Percentiles rank a stretch among this genome's conserved stretches.
phyloP scores from a whole-genome alignment of 2,113 vertebrate species.

The Neotoma lepida region DNA sequence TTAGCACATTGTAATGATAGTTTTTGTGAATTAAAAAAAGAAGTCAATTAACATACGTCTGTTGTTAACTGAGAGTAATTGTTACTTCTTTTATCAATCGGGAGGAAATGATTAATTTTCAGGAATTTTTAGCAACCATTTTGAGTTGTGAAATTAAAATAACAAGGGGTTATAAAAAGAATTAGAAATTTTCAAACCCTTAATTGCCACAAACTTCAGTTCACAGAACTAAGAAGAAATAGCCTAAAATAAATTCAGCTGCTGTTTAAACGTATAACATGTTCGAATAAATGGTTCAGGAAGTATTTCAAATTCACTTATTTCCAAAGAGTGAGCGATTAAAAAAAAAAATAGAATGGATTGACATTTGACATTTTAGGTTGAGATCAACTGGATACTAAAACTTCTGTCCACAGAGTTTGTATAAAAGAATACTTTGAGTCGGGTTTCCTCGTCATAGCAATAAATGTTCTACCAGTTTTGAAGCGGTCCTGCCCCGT shows the following conservation, averaged over 20 bases:
- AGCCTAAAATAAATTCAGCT: constrained; percentile 51
- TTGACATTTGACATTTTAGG: constrained; percentile 34
- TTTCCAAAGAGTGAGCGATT: constrained; percentile 61
- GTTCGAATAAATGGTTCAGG: constrained; percentile 57
- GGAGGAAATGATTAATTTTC: constrained; percentile 23
- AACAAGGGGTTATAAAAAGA: constrained; percentile 57
- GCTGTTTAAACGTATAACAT: constrained; percentile 24
- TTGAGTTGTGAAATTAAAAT: constrained; percentile 35
- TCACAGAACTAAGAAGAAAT: constrained; percentile 42
- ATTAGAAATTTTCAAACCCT: constrained; percentile 41
- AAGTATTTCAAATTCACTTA: constrained; percentile 58
- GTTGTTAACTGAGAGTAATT: neutral
- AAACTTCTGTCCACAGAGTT: constrained; percentile 70
- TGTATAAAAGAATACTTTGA: constrained; percentile 56
- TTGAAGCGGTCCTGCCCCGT: constrained; percentile 76
- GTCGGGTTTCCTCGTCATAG: constrained; percentile 12
- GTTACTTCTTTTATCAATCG: constrained; percentile 3
- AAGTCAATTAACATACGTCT: neutral
- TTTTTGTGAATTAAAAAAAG: constrained; percentile 9
- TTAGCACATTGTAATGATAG: neutral
- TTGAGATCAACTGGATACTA: constrained; percentile 42
- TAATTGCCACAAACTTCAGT: neutral
- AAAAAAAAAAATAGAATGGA: neutral
- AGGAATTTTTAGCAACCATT: constrained; percentile 5
- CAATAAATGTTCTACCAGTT: constrained; percentile 74